phyloP scores from a whole-genome alignment of 2,888 invertebrate genomes.

The Eilema griseolum region DNA sequence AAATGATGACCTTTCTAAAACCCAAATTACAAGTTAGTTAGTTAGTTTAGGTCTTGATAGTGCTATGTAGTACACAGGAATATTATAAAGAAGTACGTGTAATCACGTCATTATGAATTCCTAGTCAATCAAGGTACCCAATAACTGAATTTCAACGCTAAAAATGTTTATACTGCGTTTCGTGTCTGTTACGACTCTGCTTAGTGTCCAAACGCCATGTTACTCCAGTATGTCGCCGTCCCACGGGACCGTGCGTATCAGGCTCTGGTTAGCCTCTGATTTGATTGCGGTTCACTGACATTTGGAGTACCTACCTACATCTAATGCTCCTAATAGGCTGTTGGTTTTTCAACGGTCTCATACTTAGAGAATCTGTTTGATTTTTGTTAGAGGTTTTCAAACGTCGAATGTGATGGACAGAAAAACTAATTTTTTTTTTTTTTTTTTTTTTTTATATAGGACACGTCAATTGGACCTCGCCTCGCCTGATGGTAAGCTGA shows the following conservation, averaged over 20 bases:
- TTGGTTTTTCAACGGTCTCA: background rate
- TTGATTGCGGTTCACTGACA: background rate
- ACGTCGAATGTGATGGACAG: too few relatives aligned
- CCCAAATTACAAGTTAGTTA: too few relatives aligned
- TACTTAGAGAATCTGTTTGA: background rate
- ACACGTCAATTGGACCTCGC: too few relatives aligned
- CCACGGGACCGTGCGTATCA: constrained; percentile 28
- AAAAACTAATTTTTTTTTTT: too few relatives aligned
- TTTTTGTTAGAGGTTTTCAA: background rate
- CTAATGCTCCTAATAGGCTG: background rate
- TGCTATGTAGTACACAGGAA: too few relatives aligned
- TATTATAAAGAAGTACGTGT: too few relatives aligned
- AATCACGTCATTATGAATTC: background rate
- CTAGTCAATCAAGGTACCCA: background rate
- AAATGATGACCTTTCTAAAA: too few relatives aligned
- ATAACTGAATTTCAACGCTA: background rate
- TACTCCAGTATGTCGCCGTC: constrained; percentile 33
- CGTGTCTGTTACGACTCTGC: constrained; percentile 46
- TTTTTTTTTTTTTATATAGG: too few relatives aligned
- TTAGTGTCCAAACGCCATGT: constrained; percentile 46
- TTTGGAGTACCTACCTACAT: background rate
- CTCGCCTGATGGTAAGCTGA: too few relatives aligned
- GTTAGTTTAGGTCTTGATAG: too few relatives aligned
- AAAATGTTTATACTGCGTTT: constrained; percentile 1
- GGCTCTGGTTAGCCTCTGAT: background rate